Percentiles rank a stretch among this genome's conserved stretches.
phyloP scores from a whole-genome alignment of 2,113 vertebrate genomes.

The Tretioscincus oriximinensis region DNA sequence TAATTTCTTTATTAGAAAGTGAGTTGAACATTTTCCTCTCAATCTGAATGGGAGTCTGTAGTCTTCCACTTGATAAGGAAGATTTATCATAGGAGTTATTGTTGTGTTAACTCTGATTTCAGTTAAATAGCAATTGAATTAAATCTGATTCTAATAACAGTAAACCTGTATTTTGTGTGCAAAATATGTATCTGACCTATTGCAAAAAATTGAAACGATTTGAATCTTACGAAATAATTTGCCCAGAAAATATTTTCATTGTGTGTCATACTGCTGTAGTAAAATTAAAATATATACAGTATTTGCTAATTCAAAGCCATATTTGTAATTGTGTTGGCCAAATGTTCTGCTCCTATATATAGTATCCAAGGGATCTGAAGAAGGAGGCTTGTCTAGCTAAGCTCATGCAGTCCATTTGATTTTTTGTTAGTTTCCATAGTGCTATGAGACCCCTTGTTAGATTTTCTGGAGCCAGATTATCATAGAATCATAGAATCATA shows the following conservation, averaged over 20 bases:
- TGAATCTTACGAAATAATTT: slow-evolving; percentile 13
- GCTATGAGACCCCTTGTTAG: too few relatives aligned
- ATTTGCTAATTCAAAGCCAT: slow-evolving; percentile 3
- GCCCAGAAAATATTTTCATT: slow-evolving; percentile 14
- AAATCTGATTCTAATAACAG: neutral
- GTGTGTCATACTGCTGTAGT: slow-evolving; percentile 17
- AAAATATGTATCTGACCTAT: fast-evolving
- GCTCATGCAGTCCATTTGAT: too few relatives aligned
- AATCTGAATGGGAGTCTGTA: neutral
- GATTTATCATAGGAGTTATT: too few relatives aligned
- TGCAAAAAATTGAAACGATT: neutral
- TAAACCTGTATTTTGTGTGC: neutral
- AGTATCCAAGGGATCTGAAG: too few relatives aligned
- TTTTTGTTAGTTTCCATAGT: too few relatives aligned
- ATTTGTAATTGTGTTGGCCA: slow-evolving; percentile 4
- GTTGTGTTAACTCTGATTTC: neutral
- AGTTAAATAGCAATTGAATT: neutral
- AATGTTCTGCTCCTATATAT: slow-evolving; percentile 30
- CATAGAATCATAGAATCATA: too few relatives aligned
- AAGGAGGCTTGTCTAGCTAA: too few relatives aligned
- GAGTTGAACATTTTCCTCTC: neutral
- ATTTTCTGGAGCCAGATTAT: too few relatives aligned
- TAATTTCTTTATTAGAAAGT: neutral
- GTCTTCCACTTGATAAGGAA: neutral
- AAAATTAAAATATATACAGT: slow-evolving; percentile 3